Evolutionary conservation across 2,888 invertebrate genomes (phyloP).

Genomic region (Loripinus fragilis): DNA sequence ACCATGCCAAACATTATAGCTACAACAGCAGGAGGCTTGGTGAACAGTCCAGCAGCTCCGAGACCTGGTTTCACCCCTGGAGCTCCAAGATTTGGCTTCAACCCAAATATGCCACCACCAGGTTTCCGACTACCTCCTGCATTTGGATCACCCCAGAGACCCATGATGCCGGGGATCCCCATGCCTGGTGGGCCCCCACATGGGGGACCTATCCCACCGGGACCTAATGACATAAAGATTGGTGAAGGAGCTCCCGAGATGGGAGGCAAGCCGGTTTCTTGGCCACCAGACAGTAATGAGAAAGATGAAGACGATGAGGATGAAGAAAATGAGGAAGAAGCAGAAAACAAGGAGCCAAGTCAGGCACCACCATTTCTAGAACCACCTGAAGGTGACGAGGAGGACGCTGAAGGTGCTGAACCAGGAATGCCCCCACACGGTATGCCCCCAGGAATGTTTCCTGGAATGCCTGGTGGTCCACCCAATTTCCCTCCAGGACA

Average conservation of each 20-base stretch:
- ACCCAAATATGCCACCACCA: slow-evolving; percentile 65
- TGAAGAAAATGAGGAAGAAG: slow-evolving; percentile 34
- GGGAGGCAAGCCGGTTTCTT: slow-evolving; percentile 30
- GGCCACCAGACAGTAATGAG: slow-evolving; percentile 61
- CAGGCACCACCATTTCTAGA: slow-evolving; percentile 22
- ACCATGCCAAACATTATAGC: background rate
- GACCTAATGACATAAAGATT: slow-evolving; percentile 1
- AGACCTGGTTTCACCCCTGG: slow-evolving; percentile 65
- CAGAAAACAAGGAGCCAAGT: slow-evolving; percentile 24
- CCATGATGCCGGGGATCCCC: slow-evolving; percentile 26
- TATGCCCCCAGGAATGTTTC: slow-evolving; percentile 24
- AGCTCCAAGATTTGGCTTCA: slow-evolving; percentile 60
- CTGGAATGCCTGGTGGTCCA: slow-evolving; percentile 37
- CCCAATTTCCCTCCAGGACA: slow-evolving; percentile 10
- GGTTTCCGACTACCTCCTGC: slow-evolving; percentile 63
- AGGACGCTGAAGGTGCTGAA: background rate
- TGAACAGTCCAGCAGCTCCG: slow-evolving; percentile 28
- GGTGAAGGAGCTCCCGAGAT: background rate
- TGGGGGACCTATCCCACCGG: background rate
- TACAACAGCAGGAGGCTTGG: background rate
- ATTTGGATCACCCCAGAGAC: slow-evolving; percentile 32
- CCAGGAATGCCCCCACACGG: slow-evolving; percentile 19
- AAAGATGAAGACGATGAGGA: slow-evolving; percentile 59
- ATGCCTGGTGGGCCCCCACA: background rate
- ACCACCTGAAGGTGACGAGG: slow-evolving; percentile 31